These are phyloP conservation scores for Epinotia bilunana DNA, from an alignment of 2,888 invertebrate genomes.

Conservation along the genomic window DNA sequence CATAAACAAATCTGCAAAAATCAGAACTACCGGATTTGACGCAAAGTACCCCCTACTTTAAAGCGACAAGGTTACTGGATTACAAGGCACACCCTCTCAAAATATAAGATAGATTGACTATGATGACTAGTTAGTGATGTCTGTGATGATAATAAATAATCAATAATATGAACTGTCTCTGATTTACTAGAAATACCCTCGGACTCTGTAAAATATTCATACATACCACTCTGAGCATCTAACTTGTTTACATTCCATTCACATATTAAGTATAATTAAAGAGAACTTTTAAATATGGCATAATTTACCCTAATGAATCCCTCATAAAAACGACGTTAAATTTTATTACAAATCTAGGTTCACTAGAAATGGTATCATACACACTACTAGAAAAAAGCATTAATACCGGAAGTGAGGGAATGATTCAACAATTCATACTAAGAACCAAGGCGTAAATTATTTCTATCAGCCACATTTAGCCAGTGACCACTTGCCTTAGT, in stretches of 20 bases:
- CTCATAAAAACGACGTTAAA: neutral
- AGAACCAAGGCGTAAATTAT: constrained; percentile 25
- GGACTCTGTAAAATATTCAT: neutral
- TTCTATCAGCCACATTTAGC: constrained; percentile 20
- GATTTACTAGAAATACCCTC: neutral
- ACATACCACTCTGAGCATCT: no score
- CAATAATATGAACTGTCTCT: neutral
- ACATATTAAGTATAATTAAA: neutral
- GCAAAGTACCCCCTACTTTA: no score
- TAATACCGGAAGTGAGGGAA: constrained; percentile 11
- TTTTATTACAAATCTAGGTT: neutral
- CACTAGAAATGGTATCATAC: neutral
- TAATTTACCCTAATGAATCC: neutral
- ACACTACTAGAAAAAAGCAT: neutral
- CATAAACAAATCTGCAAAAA: no score
- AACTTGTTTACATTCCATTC: no score
- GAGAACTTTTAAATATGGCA: neutral
- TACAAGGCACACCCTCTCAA: neutral
- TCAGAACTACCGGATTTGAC: no score
- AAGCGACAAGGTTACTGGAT: no score
- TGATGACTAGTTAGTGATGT: neutral
- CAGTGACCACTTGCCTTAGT: constrained; percentile 15
- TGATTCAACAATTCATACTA: constrained; percentile 26
- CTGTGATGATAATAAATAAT: neutral
- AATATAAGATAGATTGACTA: neutral